A percentile compares a stretch with the other conserved stretches of the same genome.
Conservation (phyloP, 37 sponge, comb jelly and placozoan genomes). For the Cliona cf. orientalis region DNA sequence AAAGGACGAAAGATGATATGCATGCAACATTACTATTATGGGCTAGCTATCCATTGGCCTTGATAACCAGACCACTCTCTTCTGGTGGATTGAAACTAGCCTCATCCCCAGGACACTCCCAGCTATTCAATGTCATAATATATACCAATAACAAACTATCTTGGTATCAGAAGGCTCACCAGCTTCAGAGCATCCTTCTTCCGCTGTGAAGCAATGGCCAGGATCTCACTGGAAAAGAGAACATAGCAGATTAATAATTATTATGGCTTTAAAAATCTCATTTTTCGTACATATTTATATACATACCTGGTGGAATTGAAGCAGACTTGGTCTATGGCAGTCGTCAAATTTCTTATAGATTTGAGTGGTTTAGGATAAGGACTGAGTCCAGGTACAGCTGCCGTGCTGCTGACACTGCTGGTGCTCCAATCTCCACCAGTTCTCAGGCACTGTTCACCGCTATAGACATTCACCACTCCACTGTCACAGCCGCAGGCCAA, state of each 20-base stretch:
- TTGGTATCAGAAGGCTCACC: constrained; percentile 39
- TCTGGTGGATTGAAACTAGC: not conserved
- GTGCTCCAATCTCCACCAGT: not conserved
- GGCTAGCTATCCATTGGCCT: no score
- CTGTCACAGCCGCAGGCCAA: constrained; percentile 84
- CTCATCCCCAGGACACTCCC: no score
- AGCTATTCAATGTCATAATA: not conserved
- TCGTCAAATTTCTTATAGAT: constrained; percentile 83
- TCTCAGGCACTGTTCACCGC: constrained; percentile 22
- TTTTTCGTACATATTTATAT: not conserved
- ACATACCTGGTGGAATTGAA: constrained; percentile 77
- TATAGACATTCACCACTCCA: constrained; percentile 92
- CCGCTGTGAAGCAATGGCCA: constrained; percentile 79
- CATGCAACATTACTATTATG: no score
- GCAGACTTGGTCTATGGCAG: constrained; percentile 38
- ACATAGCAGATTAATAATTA: not conserved
- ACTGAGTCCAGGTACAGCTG: not conserved
- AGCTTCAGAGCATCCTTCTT: constrained; percentile 76
- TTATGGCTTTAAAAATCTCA: not conserved
- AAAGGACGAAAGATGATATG: no score
- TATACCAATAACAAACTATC: not conserved
- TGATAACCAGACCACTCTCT: no score
- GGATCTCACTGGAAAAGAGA: constrained; percentile 68
- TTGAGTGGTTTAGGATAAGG: constrained; percentile 75
- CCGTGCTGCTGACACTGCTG: not conserved